These are phyloP conservation scores for Tridacna gigas DNA, from an alignment of 2,888 invertebrate species.

Conservation along the genomic window DNA sequence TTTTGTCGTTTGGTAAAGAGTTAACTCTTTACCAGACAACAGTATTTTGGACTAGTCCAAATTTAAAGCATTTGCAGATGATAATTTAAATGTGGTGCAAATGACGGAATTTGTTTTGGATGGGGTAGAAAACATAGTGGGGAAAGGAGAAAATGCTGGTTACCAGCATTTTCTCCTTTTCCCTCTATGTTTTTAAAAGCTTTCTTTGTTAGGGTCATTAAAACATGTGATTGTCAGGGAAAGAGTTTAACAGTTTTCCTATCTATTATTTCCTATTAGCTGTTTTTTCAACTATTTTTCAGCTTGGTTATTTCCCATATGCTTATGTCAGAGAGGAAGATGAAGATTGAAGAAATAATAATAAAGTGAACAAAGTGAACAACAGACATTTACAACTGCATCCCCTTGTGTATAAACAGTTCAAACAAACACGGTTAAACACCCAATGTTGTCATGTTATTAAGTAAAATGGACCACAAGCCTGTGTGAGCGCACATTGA, in stretches of 20 bases:
- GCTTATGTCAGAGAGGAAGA: conserved; percentile 83
- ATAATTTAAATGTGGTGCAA: neutral
- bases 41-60: neutral
- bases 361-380: neutral
- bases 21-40: too few species aligned
- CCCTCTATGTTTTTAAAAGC: neutral
- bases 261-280: neutral
- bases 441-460: neutral
- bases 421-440: neutral
- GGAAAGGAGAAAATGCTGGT: neutral
- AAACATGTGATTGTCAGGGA: neutral
- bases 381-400: neutral
- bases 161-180: neutral
- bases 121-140: neutral
- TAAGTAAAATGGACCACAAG: neutral
- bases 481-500: too few species aligned
- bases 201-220: neutral
- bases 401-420: neutral
- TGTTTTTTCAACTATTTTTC: conserved; percentile 58
- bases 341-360: conserved; percentile 61
- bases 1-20: too few species aligned
- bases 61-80: neutral
- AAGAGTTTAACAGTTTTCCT: neutral
- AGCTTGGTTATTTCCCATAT: conserved; percentile 85
- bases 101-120: neutral